Evolutionary conservation across 2,888 invertebrate genomes (phyloP).

Genomic region (Lasioglossum morio): DNA sequence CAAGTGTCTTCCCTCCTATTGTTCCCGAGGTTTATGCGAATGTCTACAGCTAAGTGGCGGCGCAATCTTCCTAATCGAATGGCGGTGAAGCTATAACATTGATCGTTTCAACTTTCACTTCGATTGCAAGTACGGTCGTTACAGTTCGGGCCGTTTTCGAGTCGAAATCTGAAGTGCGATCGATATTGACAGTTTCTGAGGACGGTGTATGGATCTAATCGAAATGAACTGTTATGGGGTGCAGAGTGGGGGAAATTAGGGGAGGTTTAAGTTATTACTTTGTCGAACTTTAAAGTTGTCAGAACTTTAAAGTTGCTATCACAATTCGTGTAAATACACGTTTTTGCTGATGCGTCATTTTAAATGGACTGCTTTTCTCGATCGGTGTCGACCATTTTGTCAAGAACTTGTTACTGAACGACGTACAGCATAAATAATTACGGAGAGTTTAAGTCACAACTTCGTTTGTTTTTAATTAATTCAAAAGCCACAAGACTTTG

Average conservation of each 20-base stretch:
- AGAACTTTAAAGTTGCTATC: neutral
- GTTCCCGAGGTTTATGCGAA: neutral
- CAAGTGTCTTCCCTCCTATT: neutral
- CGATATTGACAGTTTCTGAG: constrained; percentile 37
- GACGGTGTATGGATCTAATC: neutral
- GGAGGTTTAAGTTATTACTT: neutral
- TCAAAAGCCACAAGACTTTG: neutral
- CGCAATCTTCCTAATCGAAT: constrained; percentile 38
- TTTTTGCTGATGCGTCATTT: neutral
- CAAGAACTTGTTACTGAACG: neutral
- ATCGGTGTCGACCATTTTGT: neutral
- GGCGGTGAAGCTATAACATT: constrained; percentile 37
- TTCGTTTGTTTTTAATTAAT: neutral
- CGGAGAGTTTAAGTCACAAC: no score
- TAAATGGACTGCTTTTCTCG: neutral
- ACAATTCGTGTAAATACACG: no score
- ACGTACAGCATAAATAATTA: neutral
- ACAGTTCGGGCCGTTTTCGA: constrained; percentile 29
- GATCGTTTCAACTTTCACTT: constrained; percentile 47
- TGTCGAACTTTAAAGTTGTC: neutral
- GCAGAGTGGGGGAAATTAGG: neutral
- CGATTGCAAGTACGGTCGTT: constrained; percentile 56
- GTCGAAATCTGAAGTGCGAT: constrained; percentile 1
- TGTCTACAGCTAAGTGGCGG: neutral
- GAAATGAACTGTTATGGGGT: neutral